phyloP scores from a whole-genome alignment of 2,797 vertebrate species.

The Lophius americanus region DNA sequence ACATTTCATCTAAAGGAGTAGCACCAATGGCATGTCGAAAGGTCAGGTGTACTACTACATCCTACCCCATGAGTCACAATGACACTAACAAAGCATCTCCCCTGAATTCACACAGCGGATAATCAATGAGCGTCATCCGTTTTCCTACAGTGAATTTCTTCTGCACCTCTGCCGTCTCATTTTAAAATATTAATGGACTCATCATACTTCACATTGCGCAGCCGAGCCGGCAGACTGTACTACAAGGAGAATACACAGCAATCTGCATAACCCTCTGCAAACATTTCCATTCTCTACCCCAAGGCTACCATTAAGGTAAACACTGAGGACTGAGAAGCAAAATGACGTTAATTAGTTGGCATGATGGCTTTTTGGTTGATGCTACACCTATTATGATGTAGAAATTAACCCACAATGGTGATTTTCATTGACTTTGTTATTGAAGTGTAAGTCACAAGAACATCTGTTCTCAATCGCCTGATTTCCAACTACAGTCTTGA shows the following conservation, averaged over 20 bases:
- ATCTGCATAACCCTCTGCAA: constrained; percentile 18
- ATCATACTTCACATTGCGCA: constrained; percentile 14
- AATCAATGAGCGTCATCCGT: constrained; percentile 60
- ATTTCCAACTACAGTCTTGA: not conserved
- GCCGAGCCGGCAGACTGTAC: not conserved
- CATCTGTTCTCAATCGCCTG: constrained; percentile 23
- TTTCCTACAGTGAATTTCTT: constrained; percentile 40
- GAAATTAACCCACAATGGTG: constrained; percentile 1
- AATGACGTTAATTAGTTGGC: constrained; percentile 32
- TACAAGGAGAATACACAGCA: constrained; percentile 5
- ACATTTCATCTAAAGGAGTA: constrained; percentile 56
- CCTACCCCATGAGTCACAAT: constrained; percentile 37
- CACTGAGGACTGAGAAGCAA: constrained; percentile 12
- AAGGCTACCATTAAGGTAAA: constrained; percentile 20
- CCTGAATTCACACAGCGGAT: constrained; percentile 46
- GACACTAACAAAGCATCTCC: constrained; percentile 60
- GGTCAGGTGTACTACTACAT: constrained; percentile 49
- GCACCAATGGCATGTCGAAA: constrained; percentile 38
- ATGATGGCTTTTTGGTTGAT: constrained; percentile 10
- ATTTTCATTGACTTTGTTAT: constrained; percentile 22
- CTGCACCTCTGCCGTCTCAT: constrained; percentile 25
- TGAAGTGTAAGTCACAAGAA: constrained; percentile 2
- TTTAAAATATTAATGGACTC: constrained; percentile 45
- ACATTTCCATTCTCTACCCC: not conserved
- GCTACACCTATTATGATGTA: not conserved